Evolutionary conservation across 2,888 invertebrate genomes (phyloP), one percentile per base, ranked within the genome.

Genomic region (Acronicta leporina): DNA sequence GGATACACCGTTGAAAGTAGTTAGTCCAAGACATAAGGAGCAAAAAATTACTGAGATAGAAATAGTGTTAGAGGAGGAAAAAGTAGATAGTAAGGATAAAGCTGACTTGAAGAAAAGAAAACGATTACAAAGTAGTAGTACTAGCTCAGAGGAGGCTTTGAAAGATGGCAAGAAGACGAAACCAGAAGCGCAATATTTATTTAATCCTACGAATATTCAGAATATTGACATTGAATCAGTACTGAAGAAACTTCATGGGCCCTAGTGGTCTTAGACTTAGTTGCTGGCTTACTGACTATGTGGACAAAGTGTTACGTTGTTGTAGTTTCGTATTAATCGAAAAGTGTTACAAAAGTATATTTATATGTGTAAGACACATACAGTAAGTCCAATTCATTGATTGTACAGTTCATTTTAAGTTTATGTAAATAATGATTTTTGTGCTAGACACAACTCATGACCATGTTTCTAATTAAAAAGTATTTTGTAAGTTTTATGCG

Each of bases 141-240:
- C 75, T 35, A 63, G 76, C 27, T 80, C 87, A 2, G 91, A 90
- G 8, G 91, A 91, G 49, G 77, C 82, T 51, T 68, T 73, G 5
- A 82, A 71, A 66, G 87, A 87, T 30, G 82, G 49, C 52, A 94
- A 91, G 68, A 91, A 85, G 75, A 74, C 81, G 1, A 93, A 91
- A 74, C 77, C 88, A 7, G 90, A 92, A 50, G 71, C 90, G 5
- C 84, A 88, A 54, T 89, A 88, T 70, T 79, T 92, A 64, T 82
- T 92, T 14, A 85, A 87, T 73, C 84, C 92, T 7, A 85, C 90
- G 42, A 91, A 88, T 71, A 92, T 92, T 73, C 89, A 91, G 78
- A 88, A 94, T 77, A 89, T 94, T 52, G 94, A 94, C 80, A 95
- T 95, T 53, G 95, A 95, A 79, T 85, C 92, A 15, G 92, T 95